Percentiles rank a stretch among this genome's conserved stretches.
Evolutionary conservation across 2,113 vertebrate genomes (phyloP).

Genomic region (Rhea americana): DNA sequence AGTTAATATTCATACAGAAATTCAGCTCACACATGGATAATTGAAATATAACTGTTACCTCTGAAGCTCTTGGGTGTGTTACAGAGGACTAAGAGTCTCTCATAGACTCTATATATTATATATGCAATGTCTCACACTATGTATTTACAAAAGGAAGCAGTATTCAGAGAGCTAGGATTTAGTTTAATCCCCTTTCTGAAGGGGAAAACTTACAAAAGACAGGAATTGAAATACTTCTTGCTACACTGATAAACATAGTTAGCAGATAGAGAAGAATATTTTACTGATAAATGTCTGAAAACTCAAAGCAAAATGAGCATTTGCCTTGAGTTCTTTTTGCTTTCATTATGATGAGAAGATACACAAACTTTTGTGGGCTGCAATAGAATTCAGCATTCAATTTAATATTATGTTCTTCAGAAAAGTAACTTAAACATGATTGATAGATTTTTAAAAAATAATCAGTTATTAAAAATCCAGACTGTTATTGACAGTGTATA

Average conservation of each 20-base stretch:
- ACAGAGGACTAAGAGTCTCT: neutral
- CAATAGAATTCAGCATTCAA: neutral
- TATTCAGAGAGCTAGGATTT: neutral
- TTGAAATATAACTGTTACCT: neutral
- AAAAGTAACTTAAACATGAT: neutral
- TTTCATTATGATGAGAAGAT: neutral
- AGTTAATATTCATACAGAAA: neutral
- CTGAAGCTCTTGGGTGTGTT: neutral
- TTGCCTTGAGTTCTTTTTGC: neutral
- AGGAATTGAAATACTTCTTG: neutral
- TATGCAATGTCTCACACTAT: neutral
- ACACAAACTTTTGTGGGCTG: neutral
- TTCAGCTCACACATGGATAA: neutral
- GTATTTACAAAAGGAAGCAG: neutral
- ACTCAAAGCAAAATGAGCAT: accelerated
- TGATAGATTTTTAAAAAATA: neutral
- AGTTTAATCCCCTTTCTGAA: neutral
- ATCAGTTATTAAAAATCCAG: neutral
- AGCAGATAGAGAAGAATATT: neutral
- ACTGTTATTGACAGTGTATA: neutral
- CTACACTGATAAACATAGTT: neutral
- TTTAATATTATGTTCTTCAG: neutral
- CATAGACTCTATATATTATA: neutral
- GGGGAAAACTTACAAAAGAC: neutral
- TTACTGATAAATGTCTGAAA: neutral